A percentile compares a stretch with the other conserved stretches of the same genome.
Evolutionary conservation across 2,888 invertebrate genomes (phyloP).

Genomic region (Sesamia inferens): DNA sequence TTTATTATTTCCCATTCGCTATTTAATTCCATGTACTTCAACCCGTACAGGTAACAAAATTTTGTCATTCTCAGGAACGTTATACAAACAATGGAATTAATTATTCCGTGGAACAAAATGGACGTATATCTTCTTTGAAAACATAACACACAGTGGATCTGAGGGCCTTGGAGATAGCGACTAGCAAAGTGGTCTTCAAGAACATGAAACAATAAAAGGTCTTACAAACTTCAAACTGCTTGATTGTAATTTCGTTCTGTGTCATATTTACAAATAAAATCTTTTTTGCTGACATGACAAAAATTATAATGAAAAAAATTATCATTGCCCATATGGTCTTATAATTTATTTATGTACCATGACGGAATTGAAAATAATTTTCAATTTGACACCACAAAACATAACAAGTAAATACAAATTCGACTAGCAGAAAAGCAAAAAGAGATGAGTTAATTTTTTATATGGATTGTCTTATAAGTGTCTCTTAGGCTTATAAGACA

Average conservation of each 20-base stretch:
- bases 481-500: neutral
- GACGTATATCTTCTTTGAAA: conserved; percentile 37
- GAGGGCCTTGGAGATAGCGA: conserved; percentile 33
- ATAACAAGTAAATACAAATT: neutral
- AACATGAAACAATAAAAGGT: conserved; percentile 25
- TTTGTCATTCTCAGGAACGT: conserved; percentile 36
- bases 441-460: neutral
- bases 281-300: neutral
- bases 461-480: neutral
- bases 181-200: conserved; percentile 30
- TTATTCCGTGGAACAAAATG: conserved; percentile 57
- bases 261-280: neutral
- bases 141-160: conserved; percentile 44
- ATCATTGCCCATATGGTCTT: too few relatives aligned
- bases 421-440: neutral
- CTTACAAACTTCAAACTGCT: conserved; percentile 24
- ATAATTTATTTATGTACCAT: too few relatives aligned
- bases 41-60: conserved; percentile 46
- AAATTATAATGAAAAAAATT: neutral
- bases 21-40: conserved; percentile 19
- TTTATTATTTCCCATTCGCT: conserved; percentile 55
- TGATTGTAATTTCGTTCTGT: conserved; percentile 10
- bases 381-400: neutral
- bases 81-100: conserved; percentile 59
- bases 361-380: neutral